Conservation (phyloP, 2,113 vertebrate genomes). For the Gymnobelideus leadbeateri region DNA sequence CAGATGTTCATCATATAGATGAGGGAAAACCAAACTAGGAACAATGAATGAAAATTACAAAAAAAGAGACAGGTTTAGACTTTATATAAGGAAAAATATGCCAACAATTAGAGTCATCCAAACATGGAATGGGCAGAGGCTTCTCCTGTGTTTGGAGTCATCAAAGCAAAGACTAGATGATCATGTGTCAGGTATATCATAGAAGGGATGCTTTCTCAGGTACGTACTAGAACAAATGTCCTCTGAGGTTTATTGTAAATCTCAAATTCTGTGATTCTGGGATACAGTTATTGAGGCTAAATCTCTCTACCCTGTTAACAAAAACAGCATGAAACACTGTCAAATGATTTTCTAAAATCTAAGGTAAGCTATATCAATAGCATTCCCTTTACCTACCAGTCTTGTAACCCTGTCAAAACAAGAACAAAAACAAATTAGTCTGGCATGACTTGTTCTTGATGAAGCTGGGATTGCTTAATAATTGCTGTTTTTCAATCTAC, state of each 20-base stretch:
- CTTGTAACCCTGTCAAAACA: not conserved
- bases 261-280: not conserved
- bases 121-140: not conserved
- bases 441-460: not conserved
- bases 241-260: not conserved
- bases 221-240: not conserved
- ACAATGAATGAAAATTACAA: not conserved
- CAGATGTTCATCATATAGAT: not conserved
- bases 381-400: not conserved
- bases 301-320: not conserved
- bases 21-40: not conserved
- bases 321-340: not conserved
- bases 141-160: not conserved
- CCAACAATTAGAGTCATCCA: not conserved
- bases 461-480: not conserved
- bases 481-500: not conserved
- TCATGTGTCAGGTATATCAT: not conserved
- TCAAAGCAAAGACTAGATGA: not conserved
- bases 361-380: not conserved
- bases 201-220: not conserved
- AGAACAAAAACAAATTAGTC: not conserved
- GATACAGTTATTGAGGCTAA: not conserved
- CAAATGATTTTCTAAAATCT: not conserved
- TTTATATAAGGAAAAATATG: not conserved
- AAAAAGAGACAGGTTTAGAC: not conserved